phyloP scores from a whole-genome alignment of 2,797 vertebrate genomes.

The Sardinella longiceps region DNA sequence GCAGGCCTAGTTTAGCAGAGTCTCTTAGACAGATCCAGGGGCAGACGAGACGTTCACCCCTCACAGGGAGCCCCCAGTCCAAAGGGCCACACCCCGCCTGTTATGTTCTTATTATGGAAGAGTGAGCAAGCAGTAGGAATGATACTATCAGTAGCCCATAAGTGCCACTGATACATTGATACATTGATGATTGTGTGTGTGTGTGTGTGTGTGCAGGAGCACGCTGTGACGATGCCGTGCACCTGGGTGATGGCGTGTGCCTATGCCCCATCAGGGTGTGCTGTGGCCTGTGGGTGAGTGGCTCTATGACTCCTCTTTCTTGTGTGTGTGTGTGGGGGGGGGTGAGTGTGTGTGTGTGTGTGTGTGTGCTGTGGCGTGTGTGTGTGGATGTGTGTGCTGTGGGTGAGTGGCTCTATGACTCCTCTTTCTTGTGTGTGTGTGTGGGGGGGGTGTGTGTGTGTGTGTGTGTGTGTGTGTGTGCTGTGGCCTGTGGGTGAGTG shows the following conservation, averaged over 20 bases:
- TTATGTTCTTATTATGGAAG: too few relatives aligned
- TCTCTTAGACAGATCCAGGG: too few relatives aligned
- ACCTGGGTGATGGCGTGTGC: constrained; percentile 99
- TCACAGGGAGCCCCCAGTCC: too few relatives aligned
- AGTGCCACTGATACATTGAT: too few relatives aligned
- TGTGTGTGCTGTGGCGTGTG: constrained; percentile 98
- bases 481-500: too few relatives aligned
- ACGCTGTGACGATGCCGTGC: constrained; percentile 98
- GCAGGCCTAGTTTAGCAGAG: too few relatives aligned
- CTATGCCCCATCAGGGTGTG: constrained; percentile 95
- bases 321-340: too few relatives aligned
- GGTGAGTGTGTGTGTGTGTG: constrained; percentile 98
- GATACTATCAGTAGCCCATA: too few relatives aligned
- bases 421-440: neutral
- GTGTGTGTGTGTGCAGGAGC: constrained; percentile 77
- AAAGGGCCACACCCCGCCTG: too few relatives aligned
- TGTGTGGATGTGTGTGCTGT: too few relatives aligned
- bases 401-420: constrained; percentile 90
- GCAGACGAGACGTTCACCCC: too few relatives aligned
- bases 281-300: constrained; percentile 96
- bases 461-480: constrained; percentile 96
- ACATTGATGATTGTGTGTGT: neutral
- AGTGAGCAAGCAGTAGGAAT: too few relatives aligned
- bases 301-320: constrained; percentile 52
- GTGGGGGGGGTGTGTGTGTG: constrained; percentile 99